Evolutionary conservation across 1,140 invertebrate species (phyloP).

Genomic region (Lepeophtheirus salmonis): DNA sequence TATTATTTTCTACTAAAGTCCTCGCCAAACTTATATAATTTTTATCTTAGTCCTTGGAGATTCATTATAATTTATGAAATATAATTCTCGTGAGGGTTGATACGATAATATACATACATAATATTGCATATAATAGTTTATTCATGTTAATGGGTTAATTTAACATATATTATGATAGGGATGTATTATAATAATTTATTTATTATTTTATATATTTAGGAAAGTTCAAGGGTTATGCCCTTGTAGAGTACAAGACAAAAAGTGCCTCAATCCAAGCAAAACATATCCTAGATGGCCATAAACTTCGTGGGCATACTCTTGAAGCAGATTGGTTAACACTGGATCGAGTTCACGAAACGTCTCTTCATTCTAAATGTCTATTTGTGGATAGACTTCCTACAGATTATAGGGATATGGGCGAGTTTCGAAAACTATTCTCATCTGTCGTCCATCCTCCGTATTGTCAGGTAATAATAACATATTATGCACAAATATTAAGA

Average conservation of each 20-base stretch:
- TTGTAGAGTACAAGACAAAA: slow-evolving; percentile 34
- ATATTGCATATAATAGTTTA: too few relatives aligned
- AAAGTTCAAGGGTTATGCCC: slow-evolving; percentile 36
- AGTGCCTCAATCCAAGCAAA: slow-evolving; percentile 30
- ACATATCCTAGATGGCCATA: slow-evolving; percentile 30
- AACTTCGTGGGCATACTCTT: slow-evolving; percentile 27
- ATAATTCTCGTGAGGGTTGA: too few relatives aligned
- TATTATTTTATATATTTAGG: slow-evolving; percentile 24
- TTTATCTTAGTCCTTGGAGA: too few relatives aligned
- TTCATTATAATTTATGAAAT: too few relatives aligned
- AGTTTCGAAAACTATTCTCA: slow-evolving; percentile 34
- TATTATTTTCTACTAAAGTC: too few relatives aligned
- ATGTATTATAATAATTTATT: too few relatives aligned
- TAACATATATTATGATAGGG: too few relatives aligned
- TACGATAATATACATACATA: too few relatives aligned
- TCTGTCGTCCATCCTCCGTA: slow-evolving; percentile 33
- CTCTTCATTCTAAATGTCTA: slow-evolving; percentile 38
- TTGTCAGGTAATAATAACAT: slow-evolving; percentile 31
- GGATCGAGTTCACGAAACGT: slow-evolving; percentile 29
- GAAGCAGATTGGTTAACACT: slow-evolving; percentile 35
- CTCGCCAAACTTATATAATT: too few relatives aligned
- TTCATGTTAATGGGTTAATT: too few relatives aligned
- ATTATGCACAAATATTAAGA: not conserved
- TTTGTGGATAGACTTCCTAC: slow-evolving; percentile 34
- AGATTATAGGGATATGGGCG: slow-evolving; percentile 33